Conservation (phyloP, 2,888 invertebrate species). For the Euphydryas editha region DNA sequence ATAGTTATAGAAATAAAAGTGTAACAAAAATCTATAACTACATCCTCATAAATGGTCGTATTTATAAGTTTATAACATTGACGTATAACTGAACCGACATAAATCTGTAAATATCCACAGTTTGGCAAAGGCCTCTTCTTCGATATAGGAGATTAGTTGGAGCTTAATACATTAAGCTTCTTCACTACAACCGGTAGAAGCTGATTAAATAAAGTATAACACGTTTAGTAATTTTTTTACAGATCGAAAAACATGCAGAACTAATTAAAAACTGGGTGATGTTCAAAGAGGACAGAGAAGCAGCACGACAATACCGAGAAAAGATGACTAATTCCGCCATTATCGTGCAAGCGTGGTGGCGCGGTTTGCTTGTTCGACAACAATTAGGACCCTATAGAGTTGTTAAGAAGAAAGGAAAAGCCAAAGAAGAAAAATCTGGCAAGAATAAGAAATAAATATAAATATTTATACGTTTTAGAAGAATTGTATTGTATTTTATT, state of each 20-base stretch:
- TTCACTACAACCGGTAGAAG: too few species aligned
- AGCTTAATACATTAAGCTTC: too few species aligned
- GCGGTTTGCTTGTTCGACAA: slow-evolving; percentile 65
- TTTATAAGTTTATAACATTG: too few species aligned
- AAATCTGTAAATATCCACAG: too few species aligned
- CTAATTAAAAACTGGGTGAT: slow-evolving; percentile 56
- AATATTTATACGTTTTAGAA: not conserved
- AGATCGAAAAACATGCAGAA: slow-evolving; percentile 55
- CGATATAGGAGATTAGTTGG: too few species aligned
- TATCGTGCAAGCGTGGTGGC: slow-evolving; percentile 73
- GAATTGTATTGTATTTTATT: slow-evolving; percentile 2
- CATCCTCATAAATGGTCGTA: too few species aligned
- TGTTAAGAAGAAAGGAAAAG: slow-evolving; percentile 44
- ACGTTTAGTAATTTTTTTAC: slow-evolving; percentile 19
- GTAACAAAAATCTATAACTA: too few species aligned
- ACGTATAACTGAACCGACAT: too few species aligned
- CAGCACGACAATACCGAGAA: slow-evolving; percentile 52
- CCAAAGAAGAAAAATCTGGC: slow-evolving; percentile 20
- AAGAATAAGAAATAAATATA: slow-evolving; percentile 42
- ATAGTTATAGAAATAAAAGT: too few species aligned
- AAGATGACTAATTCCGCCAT: slow-evolving; percentile 62
- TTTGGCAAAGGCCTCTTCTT: too few species aligned
- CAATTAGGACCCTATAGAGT: slow-evolving; percentile 63
- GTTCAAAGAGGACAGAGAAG: slow-evolving; percentile 63
- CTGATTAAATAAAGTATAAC: too few species aligned